These are phyloP conservation scores for Helleia helle DNA, from an alignment of 2,888 invertebrate species.

Conservation along the genomic window DNA sequence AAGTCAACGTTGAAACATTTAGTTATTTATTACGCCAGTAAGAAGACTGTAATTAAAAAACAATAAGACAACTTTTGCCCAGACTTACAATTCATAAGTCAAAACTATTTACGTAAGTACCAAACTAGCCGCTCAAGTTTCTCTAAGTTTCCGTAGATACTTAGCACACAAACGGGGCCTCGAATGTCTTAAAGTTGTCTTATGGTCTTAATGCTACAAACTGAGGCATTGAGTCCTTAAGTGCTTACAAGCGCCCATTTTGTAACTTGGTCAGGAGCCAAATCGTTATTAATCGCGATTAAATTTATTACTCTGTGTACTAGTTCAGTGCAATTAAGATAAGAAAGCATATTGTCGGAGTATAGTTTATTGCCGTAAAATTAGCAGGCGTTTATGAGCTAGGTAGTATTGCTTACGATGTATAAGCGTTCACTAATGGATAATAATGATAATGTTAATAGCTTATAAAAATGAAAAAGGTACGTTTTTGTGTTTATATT, in stretches of 20 bases:
- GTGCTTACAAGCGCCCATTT: constrained; percentile 33
- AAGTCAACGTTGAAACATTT: too few species aligned
- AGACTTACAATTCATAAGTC: constrained; percentile 6
- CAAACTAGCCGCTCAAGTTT: constrained; percentile 8
- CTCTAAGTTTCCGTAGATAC: constrained; percentile 4
- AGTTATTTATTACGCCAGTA: too few species aligned
- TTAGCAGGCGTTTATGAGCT: too few species aligned
- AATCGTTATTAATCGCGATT: constrained; percentile 34
- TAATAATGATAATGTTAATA: too few species aligned
- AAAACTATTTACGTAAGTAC: constrained; percentile 7
- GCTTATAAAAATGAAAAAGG: too few species aligned
- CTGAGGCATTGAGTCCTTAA: constrained; percentile 32
- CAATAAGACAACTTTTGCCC: not conserved
- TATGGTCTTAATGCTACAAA: constrained; percentile 38
- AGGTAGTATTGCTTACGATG: too few species aligned
- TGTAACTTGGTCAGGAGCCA: constrained; percentile 44
- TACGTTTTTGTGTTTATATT: too few species aligned
- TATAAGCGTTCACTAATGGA: too few species aligned
- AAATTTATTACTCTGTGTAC: constrained; percentile 8
- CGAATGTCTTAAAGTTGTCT: constrained; percentile 37
- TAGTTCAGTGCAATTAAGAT: constrained; percentile 10
- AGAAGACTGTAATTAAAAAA: not conserved
- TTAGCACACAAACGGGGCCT: constrained; percentile 7
- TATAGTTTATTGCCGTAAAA: constrained; percentile 3
- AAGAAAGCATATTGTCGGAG: constrained; percentile 13